These are phyloP conservation scores for Leucoraja ocellata DNA, from an alignment of 2,797 vertebrate species.

Conservation along the genomic window DNA sequence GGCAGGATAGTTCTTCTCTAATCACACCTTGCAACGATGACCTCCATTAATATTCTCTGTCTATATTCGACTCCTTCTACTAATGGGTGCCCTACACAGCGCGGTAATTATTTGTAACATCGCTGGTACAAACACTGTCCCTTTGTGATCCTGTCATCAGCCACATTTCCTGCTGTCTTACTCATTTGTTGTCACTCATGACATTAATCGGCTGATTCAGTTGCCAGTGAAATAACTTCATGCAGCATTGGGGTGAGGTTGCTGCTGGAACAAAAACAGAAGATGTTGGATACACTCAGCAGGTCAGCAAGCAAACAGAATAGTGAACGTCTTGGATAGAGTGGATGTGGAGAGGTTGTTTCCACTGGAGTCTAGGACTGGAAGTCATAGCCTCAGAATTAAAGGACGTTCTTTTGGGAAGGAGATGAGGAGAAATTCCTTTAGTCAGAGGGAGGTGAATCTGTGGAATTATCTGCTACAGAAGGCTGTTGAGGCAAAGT, in stretches of 20 bases:
- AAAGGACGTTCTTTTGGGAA: no score
- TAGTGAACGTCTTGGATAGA: no score
- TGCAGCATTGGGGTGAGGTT: not conserved
- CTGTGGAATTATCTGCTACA: no score
- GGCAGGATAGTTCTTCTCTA: not conserved
- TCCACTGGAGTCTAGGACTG: no score
- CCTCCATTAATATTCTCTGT: not conserved
- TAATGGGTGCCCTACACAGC: not conserved
- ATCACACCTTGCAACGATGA: not conserved
- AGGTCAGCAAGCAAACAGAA: no score
- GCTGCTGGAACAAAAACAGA: not conserved
- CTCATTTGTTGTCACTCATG: not conserved
- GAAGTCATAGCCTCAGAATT: no score
- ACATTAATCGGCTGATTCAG: not conserved
- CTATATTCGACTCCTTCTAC: not conserved
- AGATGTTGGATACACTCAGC: no score
- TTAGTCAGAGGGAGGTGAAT: no score
- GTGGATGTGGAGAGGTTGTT: no score
- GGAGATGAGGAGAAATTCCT: no score
- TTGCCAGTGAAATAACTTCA: not conserved
- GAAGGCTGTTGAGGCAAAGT: no score
- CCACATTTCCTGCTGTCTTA: not conserved
- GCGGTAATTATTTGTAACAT: not conserved
- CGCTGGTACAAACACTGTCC: not conserved
- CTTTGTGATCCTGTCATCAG: not conserved